Evolutionary conservation across 2,888 invertebrate species (phyloP).

Genomic region (Hyalella azteca): DNA sequence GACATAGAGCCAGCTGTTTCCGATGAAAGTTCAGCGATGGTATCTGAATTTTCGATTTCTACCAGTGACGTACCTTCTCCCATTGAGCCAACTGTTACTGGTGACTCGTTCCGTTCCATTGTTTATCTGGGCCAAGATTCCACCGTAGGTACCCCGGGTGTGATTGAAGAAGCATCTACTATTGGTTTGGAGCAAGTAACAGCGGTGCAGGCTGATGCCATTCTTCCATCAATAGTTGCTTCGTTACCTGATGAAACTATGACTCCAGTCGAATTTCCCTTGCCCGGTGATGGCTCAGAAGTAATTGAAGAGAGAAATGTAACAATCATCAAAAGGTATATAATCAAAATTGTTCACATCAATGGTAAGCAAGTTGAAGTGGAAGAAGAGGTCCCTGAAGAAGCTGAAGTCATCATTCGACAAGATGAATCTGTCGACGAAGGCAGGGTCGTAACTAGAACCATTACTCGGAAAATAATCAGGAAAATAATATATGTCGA

Average conservation of each 20-base stretch:
- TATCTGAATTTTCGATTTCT: too few relatives aligned
- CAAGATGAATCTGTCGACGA: neutral
- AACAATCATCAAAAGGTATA: conserved; percentile 31
- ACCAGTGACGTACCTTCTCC: too few relatives aligned
- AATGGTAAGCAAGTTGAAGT: conserved; percentile 41
- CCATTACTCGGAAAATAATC: neutral
- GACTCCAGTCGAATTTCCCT: too few relatives aligned
- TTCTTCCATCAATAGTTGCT: neutral
- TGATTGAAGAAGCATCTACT: too few relatives aligned
- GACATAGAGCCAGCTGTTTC: too few relatives aligned
- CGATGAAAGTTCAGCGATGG: too few relatives aligned
- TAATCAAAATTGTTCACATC: conserved; percentile 38
- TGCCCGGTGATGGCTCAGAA: neutral
- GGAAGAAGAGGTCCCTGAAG: conserved; percentile 31
- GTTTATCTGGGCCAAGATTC: too few relatives aligned
- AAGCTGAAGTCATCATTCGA: neutral
- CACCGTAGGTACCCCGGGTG: too few relatives aligned
- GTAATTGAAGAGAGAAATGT: neutral
- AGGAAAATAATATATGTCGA: conserved; percentile 52
- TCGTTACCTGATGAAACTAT: neutral
- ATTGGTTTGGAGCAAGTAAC: too few relatives aligned
- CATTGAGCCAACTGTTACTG: too few relatives aligned
- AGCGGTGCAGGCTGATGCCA: too few relatives aligned
- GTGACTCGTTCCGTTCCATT: too few relatives aligned
- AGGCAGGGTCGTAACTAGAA: neutral